Evolutionary conservation across 2,113 vertebrate species (phyloP).

Genomic region (Varanus salvator): DNA sequence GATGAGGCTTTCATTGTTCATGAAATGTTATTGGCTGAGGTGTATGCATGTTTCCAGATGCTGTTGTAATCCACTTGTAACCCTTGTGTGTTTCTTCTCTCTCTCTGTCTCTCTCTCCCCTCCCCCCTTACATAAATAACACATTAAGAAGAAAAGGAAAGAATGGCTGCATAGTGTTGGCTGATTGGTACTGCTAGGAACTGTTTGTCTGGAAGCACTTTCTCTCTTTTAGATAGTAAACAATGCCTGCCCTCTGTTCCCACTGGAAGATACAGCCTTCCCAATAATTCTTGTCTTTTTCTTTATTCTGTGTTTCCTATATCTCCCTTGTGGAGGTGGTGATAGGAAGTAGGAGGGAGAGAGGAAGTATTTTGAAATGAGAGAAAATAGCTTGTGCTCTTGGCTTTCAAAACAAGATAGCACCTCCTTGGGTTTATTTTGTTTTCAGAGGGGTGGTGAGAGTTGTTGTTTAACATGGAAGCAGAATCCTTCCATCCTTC

Average conservation of each 20-base stretch:
- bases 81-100: neutral
- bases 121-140: neutral
- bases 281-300: neutral
- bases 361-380: constrained; percentile 1
- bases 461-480: neutral
- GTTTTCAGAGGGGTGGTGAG: neutral
- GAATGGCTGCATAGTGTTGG: neutral
- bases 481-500: neutral
- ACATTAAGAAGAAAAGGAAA: neutral
- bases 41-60: neutral
- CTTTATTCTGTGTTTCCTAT: neutral
- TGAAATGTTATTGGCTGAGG: too few relatives aligned
- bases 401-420: constrained; percentile 18
- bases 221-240: neutral
- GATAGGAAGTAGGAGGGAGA: neutral
- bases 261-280: neutral
- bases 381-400: constrained; percentile 17
- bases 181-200: neutral
- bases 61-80: neutral
- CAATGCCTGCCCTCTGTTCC: neutral
- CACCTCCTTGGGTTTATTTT: neutral
- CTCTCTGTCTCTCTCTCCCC: too few relatives aligned
- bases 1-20: too few relatives aligned
- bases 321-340: neutral
- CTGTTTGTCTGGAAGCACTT: neutral